Conservation (phyloP, 2,797 vertebrate species). For the Coendou prehensilis region DNA sequence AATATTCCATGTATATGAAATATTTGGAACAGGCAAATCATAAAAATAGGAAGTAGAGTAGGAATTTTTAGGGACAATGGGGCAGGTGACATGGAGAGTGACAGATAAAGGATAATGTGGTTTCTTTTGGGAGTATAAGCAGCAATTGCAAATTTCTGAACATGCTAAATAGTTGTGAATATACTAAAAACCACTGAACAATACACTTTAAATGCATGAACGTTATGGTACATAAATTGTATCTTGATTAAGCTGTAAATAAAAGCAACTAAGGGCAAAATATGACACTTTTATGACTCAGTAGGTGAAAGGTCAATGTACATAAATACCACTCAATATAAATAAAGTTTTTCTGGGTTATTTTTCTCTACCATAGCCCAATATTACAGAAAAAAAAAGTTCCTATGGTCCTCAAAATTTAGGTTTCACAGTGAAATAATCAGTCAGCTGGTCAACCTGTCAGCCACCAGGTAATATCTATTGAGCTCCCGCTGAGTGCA, state of each 20-base stretch:
- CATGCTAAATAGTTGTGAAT: neutral
- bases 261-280: neutral
- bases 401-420: neutral
- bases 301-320: fast-evolving
- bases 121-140: neutral
- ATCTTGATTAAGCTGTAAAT: neutral
- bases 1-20: neutral
- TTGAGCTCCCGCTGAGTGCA: neutral
- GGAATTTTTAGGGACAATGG: fast-evolving
- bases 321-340: fast-evolving
- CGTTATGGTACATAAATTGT: fast-evolving
- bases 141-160: neutral
- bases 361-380: neutral
- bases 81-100: fast-evolving
- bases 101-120: fast-evolving
- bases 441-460: neutral
- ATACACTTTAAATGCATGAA: fast-evolving
- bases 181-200: fast-evolving
- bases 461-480: neutral
- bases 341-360: fast-evolving
- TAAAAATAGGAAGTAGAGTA: neutral
- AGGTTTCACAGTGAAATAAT: neutral
- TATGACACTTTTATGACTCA: neutral
- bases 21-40: neutral
- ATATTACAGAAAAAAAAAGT: neutral